Percentiles rank a stretch among this genome's conserved stretches.
Conservation (phyloP, 2,888 invertebrate species). For the Lottia scabra region DNA sequence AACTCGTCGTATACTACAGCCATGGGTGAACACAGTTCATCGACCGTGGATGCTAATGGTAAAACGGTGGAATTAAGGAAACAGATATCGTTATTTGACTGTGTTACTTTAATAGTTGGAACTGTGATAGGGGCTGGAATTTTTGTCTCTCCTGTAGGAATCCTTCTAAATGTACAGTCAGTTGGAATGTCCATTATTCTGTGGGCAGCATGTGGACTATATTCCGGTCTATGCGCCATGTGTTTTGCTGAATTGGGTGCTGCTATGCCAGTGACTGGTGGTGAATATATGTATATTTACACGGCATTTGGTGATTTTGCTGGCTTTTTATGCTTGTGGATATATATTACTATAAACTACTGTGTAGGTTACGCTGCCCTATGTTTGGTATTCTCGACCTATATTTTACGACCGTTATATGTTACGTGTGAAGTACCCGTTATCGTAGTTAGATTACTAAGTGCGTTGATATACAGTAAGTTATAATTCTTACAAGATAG, state of each 20-base stretch:
- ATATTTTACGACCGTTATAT: constrained; percentile 61
- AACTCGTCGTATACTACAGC: no score
- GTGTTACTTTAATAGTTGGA: constrained; percentile 72
- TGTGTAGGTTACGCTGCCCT: constrained; percentile 64
- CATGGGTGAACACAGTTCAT: no score
- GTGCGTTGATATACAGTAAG: constrained; percentile 60
- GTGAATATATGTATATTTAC: constrained; percentile 71
- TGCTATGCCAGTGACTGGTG: constrained; percentile 78
- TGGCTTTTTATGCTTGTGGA: constrained; percentile 66
- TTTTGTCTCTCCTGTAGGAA: constrained; percentile 93
- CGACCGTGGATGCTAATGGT: no score
- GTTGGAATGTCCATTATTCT: constrained; percentile 81
- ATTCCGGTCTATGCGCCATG: constrained; percentile 82
- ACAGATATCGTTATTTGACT: constrained; percentile 55
- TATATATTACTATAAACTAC: constrained; percentile 61
- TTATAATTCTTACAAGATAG: constrained; percentile 13
- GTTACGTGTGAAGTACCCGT: constrained; percentile 59
- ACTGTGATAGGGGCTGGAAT: constrained; percentile 95
- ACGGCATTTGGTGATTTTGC: constrained; percentile 65
- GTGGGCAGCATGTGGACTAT: constrained; percentile 88
- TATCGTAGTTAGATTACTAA: constrained; percentile 50
- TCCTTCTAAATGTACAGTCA: constrained; percentile 84
- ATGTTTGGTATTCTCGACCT: constrained; percentile 64
- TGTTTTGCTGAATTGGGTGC: constrained; percentile 94
- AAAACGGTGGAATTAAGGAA: constrained; percentile 47